A percentile compares a stretch with the other conserved stretches of the same genome.
Conservation (phyloP, 2,797 vertebrate species). For the Peromyscus attwateri region DNA sequence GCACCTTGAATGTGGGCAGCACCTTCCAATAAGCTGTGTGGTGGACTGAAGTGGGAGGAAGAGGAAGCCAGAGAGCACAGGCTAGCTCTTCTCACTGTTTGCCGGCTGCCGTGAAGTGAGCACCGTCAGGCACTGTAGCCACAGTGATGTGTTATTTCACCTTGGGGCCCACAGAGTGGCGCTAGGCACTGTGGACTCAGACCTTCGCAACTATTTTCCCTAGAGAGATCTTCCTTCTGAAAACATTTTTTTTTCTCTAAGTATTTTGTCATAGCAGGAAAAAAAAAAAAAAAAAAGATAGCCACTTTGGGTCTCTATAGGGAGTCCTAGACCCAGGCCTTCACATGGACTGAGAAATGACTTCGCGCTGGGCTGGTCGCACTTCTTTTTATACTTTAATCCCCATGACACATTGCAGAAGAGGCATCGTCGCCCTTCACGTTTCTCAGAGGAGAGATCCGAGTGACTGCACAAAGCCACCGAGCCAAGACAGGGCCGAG, state of each 20-base stretch:
- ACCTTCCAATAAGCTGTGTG: not conserved
- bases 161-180: not conserved
- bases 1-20: not conserved
- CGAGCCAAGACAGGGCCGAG: not conserved
- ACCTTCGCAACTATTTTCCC: not conserved
- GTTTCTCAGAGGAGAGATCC: not conserved
- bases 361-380: accelerated
- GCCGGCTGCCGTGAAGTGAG: not conserved
- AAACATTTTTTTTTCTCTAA: not conserved
- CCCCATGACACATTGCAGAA: not conserved
- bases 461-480: not conserved
- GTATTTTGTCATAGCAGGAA: not conserved
- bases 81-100: not conserved
- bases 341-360: too few relatives aligned
- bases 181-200: not conserved
- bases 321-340: not conserved
- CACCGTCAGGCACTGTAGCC: not conserved
- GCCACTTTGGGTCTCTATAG: not conserved
- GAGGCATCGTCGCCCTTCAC: not conserved
- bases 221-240: not conserved
- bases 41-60: not conserved
- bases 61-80: not conserved
- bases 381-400: not conserved
- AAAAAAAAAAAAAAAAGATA: too few relatives aligned
- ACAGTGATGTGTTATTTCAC: not conserved